Percentiles rank a stretch among this genome's conserved stretches.
Evolutionary conservation across 2,888 invertebrate species (phyloP).

Genomic region (Ischnus inquisitorius): DNA sequence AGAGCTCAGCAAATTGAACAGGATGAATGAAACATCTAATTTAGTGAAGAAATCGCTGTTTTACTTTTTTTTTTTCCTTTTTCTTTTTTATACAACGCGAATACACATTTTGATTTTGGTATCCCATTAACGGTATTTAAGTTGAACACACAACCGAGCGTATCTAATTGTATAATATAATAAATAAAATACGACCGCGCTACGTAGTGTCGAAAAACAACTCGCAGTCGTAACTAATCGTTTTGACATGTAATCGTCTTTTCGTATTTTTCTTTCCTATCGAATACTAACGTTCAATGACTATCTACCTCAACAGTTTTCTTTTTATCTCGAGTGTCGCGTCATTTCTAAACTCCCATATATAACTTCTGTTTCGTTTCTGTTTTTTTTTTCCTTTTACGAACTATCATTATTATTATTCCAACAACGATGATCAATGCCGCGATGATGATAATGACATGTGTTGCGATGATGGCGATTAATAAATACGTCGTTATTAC

Average conservation of each 20-base stretch:
- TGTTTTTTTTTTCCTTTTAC: not conserved
- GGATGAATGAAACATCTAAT: constrained; percentile 36
- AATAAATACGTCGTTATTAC: constrained; percentile 57
- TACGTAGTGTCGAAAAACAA: constrained; percentile 62
- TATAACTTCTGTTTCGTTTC: constrained; percentile 5
- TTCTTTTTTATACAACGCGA: constrained; percentile 2
- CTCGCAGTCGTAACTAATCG: constrained; percentile 47
- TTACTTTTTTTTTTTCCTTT: constrained; percentile 30
- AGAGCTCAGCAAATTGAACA: constrained; percentile 13
- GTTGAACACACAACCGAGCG: constrained; percentile 63
- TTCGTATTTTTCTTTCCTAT: constrained; percentile 33
- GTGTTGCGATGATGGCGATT: constrained; percentile 47
- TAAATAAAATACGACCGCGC: constrained; percentile 62
- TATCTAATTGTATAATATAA: constrained; percentile 59
- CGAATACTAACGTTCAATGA: constrained; percentile 65
- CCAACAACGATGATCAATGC: constrained; percentile 69
- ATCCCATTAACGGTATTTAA: constrained; percentile 31
- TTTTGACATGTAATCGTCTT: constrained; percentile 43
- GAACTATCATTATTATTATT: constrained; percentile 59
- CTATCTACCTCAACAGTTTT: constrained; percentile 64
- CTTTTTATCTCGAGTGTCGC: constrained; percentile 16
- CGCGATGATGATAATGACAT: constrained; percentile 62
- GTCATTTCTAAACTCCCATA: constrained; percentile 12
- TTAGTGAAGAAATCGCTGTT: constrained; percentile 13
- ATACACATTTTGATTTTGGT: constrained; percentile 58